Percentiles rank a stretch among this genome's conserved stretches.
Conservation (phyloP, 2,113 vertebrate genomes). For the Prinia subflava region DNA sequence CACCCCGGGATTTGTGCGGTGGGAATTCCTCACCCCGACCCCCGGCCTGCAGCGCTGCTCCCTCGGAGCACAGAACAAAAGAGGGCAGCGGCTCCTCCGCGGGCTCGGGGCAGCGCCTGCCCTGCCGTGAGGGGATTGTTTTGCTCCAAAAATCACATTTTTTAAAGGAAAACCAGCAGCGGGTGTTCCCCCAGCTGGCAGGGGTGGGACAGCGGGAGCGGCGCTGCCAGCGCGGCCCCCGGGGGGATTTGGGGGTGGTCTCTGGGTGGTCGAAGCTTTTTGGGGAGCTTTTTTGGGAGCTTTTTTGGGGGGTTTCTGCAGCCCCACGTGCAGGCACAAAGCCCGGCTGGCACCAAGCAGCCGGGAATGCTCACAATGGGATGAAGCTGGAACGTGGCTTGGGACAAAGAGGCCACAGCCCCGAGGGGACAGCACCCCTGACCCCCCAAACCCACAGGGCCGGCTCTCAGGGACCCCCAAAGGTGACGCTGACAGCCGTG, state of each 20-base stretch:
- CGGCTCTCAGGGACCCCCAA: neutral
- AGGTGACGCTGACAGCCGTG: fast-evolving
- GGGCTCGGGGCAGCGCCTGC: neutral
- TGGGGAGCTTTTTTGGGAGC: fast-evolving
- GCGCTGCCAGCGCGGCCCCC: fast-evolving
- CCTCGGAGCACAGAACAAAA: slow-evolving; percentile 29
- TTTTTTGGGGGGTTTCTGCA: neutral
- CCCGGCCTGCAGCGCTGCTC: neutral
- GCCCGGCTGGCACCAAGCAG: neutral
- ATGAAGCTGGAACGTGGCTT: neutral
- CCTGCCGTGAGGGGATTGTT: neutral
- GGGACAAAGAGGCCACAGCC: neutral
- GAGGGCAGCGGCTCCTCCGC: neutral
- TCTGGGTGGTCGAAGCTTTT: fast-evolving
- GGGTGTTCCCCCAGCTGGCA: fast-evolving
- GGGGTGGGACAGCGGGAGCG: neutral
- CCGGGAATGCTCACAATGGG: neutral
- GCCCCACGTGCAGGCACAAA: neutral
- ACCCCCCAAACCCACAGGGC: fast-evolving
- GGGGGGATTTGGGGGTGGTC: fast-evolving
- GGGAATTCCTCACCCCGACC: neutral
- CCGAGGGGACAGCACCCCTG: fast-evolving
- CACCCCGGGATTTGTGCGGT: neutral
- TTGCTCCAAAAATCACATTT: fast-evolving
- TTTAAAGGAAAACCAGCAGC: neutral